These are phyloP conservation scores for Paramisgurnus dabryanus DNA, from an alignment of 2,113 vertebrate genomes.

Conservation along the genomic window DNA sequence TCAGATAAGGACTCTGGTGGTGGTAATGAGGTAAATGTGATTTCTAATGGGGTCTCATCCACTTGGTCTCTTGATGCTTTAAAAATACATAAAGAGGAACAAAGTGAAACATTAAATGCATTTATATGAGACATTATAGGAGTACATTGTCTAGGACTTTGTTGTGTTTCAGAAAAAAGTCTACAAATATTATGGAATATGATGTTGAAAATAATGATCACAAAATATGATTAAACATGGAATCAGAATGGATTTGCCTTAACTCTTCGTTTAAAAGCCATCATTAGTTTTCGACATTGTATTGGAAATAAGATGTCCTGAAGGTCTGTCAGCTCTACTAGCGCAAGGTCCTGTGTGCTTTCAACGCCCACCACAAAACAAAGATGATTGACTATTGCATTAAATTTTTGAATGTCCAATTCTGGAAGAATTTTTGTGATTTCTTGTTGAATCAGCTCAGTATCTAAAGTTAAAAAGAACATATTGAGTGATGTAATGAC, in stretches of 20 bases:
- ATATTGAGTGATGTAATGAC: background rate
- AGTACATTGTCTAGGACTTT: background rate
- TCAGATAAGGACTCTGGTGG: background rate
- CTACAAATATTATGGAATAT: too few species aligned
- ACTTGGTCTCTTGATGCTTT: background rate
- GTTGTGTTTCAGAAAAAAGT: too few species aligned
- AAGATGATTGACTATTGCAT: background rate
- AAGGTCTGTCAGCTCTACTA: background rate
- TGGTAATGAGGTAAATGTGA: background rate
- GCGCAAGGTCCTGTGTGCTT: background rate
- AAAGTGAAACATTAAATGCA: too few species aligned
- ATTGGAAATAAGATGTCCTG: background rate
- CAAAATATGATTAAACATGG: too few species aligned
- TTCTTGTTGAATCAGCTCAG: slow-evolving; percentile 11
- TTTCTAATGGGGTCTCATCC: background rate
- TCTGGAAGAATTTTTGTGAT: background rate
- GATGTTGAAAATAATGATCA: too few species aligned
- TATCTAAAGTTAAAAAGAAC: background rate
- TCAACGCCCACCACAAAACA: slow-evolving; percentile 1
- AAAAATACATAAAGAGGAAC: too few species aligned
- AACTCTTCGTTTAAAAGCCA: too few species aligned
- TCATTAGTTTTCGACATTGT: too few species aligned
- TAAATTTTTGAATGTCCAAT: background rate
- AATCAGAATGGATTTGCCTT: too few species aligned
- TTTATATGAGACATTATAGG: too few species aligned